A percentile compares a stretch with the other conserved stretches of the same genome.
Conservation (phyloP, 2,113 vertebrate genomes). For the Bos indicus region DNA sequence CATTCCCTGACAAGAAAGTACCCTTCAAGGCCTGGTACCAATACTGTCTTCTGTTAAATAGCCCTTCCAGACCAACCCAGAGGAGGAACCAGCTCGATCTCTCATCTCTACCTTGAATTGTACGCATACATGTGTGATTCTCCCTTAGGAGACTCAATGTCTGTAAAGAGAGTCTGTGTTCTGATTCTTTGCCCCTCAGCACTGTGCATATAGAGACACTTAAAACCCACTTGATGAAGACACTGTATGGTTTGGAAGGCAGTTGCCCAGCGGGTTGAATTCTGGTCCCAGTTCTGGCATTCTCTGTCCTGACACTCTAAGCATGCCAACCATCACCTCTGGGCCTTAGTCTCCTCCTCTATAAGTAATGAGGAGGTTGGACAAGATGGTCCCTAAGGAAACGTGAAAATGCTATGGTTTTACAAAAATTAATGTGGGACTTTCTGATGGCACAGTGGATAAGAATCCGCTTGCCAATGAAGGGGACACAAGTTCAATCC, state of each 20-base stretch:
- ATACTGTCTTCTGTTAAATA: background rate
- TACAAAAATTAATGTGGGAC: background rate
- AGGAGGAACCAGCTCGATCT: background rate
- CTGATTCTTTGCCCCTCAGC: background rate
- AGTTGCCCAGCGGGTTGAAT: background rate
- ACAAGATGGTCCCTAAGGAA: background rate
- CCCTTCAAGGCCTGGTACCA: background rate
- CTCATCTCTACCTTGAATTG: background rate
- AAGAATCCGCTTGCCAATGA: background rate
- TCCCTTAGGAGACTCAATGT: background rate
- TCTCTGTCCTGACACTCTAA: background rate
- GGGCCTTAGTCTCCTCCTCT: background rate
- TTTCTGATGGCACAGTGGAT: background rate
- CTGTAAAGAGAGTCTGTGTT: background rate
- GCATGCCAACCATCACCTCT: background rate
- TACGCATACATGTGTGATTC: background rate
- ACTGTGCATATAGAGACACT: background rate
- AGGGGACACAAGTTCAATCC: background rate
- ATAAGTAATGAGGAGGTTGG: background rate
- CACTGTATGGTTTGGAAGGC: background rate
- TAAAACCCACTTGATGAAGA: background rate
- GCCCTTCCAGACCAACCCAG: background rate
- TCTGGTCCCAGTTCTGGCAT: background rate
- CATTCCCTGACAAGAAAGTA: background rate
- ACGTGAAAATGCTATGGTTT: background rate